Conservation (phyloP, 2,113 vertebrate species). For the Psilopogon haemacephalus region DNA sequence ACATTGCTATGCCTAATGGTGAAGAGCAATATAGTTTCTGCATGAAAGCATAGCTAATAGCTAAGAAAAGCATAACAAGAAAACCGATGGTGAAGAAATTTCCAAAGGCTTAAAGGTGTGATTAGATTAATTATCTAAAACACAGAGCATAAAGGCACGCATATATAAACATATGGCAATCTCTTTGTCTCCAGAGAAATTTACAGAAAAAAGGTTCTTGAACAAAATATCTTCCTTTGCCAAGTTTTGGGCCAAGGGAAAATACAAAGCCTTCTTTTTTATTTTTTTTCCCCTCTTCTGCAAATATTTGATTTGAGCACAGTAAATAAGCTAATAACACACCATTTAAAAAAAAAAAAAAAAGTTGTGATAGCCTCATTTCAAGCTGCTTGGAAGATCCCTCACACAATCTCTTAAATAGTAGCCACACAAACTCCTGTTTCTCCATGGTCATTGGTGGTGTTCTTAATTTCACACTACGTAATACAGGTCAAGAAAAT, state of each 20-base stretch:
- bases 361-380: background rate
- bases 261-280: background rate
- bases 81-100: background rate
- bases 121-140: constrained; percentile 41
- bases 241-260: background rate
- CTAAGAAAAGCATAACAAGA: background rate
- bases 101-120: background rate
- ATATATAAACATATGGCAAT: background rate
- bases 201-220: background rate
- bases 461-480: background rate
- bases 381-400: background rate
- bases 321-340: background rate
- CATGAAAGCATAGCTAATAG: constrained; percentile 24
- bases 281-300: background rate
- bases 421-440: background rate
- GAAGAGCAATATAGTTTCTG: constrained; percentile 16
- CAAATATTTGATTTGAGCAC: background rate
- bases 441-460: background rate
- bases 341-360: too few species aligned
- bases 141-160: background rate
- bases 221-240: background rate
- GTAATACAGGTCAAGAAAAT: background rate
- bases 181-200: background rate
- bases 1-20: background rate
- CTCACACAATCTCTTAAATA: background rate